Base-by-base conservation (phyloP, 2,113 vertebrate genomes). In the Amazona guildingii region DNA sequence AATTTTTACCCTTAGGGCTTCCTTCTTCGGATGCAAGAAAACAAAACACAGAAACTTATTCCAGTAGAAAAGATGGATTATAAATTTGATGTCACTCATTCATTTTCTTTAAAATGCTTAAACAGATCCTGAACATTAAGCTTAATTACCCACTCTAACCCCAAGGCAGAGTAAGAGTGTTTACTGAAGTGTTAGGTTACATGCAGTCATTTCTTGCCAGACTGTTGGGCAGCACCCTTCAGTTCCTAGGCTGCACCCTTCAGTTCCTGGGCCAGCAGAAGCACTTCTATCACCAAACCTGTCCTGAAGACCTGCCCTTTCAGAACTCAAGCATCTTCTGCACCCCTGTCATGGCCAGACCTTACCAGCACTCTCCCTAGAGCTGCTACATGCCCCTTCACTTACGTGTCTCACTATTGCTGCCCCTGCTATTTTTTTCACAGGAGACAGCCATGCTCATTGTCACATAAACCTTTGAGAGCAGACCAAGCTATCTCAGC, bases 1-100 rank as follows among this genome's bases (percentile, higher is more conserved):
- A 85, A 57, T 63, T 95, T 77, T 94, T 91, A 43, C 72, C 89
- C 78, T 86, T 20, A 81, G 64, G 92, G 41, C 13, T 86, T 92
- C 54, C 33, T 62, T 92, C 35, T 91, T 92, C 68, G 66, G 27
- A 81, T 83, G 31, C 15, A 94, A 94, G 52, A 91, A 94, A 84
- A 74, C 10, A 75, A 92, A 92, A 85, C 2, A 4, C 29, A 88
- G 72, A 91, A 94, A 86, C 13, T 49, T 90, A 90, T 83, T 93
- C 49, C 9, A 11, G 20, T 46, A 41, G 62, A 83, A 95, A 85
- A 23, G 59, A 86, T 29, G 49, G 31, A 51, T 78, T 80, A 70
- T 87, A 80, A 83, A 90, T 87, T 83, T 80, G n/a, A 79, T 76
- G 41, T 82, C 49, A 11, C 10, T 49, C 33, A 54, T 64, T 96